Percentiles rank a stretch among this genome's conserved stretches.
Evolutionary conservation across 2,888 invertebrate genomes (phyloP).

Genomic region (Eristalis arbustorum): DNA sequence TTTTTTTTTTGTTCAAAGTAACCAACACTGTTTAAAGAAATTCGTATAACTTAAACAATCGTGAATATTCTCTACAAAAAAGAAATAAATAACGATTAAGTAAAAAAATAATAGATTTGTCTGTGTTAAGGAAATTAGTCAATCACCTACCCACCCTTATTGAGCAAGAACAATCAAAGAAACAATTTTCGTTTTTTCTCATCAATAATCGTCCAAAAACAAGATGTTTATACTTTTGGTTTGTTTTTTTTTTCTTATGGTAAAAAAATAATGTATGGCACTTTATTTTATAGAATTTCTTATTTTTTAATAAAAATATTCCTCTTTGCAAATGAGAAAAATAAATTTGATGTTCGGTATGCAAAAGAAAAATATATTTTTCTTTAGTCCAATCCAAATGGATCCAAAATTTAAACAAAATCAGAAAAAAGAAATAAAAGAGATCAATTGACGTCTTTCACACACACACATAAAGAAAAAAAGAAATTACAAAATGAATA

Average conservation of each 20-base stretch:
- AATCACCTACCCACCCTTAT: background rate
- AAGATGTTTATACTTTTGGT: conserved; percentile 28
- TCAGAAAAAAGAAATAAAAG: conserved; percentile 19
- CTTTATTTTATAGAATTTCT: conserved; percentile 29
- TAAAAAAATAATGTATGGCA: conserved; percentile 57
- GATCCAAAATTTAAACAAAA: conserved; percentile 13
- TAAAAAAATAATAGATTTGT: conserved; percentile 1
- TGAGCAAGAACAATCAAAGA: background rate
- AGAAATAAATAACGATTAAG: conserved; percentile 16
- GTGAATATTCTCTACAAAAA: conserved; percentile 3
- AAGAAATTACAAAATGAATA: background rate
- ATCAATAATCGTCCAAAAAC: background rate
- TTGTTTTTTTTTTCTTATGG: background rate
- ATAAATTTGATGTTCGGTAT: conserved; percentile 31
- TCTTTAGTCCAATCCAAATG: background rate
- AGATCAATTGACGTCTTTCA: conserved; percentile 24
- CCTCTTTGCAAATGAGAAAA: background rate
- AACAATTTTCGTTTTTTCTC: background rate
- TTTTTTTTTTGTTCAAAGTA: background rate
- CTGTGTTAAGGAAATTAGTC: background rate
- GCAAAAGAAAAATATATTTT: conserved; percentile 13
- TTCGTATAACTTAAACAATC: background rate
- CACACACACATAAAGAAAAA: background rate
- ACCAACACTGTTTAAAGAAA: background rate
- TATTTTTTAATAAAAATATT: background rate